Conservation (phyloP, 1,140 invertebrate genomes). For the Drosophila melanica region DNA sequence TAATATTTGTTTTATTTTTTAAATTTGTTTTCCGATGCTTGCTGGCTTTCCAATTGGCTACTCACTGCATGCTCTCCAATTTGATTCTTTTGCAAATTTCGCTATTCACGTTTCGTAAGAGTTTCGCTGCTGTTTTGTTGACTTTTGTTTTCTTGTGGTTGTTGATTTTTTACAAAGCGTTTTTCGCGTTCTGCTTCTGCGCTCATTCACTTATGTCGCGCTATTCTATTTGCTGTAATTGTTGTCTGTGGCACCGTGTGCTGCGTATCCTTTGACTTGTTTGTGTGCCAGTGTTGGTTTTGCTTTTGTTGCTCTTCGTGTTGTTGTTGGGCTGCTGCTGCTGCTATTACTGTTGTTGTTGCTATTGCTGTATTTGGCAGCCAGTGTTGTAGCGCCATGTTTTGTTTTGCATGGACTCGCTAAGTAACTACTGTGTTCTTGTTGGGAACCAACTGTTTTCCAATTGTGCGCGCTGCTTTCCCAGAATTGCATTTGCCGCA, state of each 20-base stretch:
- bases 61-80: background rate
- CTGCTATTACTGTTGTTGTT: constrained; percentile 9
- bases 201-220: constrained; percentile 29
- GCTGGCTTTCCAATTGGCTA: constrained; percentile 10
- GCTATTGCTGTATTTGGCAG: constrained; percentile 22
- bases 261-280: constrained; percentile 38
- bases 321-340: constrained; percentile 23
- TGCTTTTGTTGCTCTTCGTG: background rate
- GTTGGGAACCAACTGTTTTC: constrained; percentile 14
- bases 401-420: constrained; percentile 62
- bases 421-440: constrained; percentile 14
- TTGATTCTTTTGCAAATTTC: constrained; percentile 21
- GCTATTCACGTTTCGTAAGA: constrained; percentile 50
- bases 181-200: constrained; percentile 14
- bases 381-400: constrained; percentile 70
- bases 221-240: constrained; percentile 24
- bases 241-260: constrained; percentile 30
- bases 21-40: constrained; percentile 1
- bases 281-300: constrained; percentile 15
- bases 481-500: constrained; percentile 16
- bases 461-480: constrained; percentile 17
- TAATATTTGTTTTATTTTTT: constrained; percentile 12
- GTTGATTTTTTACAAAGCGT: constrained; percentile 11
- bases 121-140: constrained; percentile 23
- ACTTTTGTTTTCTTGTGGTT: too few relatives aligned